Percentiles rank a stretch among this genome's conserved stretches.
phyloP scores from a whole-genome alignment of 2,888 invertebrate genomes.

The Hymenopus coronatus region DNA sequence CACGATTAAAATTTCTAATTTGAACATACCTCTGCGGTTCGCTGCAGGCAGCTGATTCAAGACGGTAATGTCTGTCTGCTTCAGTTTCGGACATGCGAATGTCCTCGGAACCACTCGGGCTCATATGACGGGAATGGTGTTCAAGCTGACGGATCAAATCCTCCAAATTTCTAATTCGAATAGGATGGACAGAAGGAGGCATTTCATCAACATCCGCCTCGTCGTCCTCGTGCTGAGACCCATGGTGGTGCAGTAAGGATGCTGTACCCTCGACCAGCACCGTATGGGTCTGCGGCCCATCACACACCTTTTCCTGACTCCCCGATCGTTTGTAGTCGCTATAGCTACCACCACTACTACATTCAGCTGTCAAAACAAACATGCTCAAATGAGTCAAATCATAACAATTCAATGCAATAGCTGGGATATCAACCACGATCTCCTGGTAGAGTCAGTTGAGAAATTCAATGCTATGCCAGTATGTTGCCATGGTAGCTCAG shows the following conservation, averaged over 20 bases:
- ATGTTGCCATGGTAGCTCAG: too few relatives aligned
- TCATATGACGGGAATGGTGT: constrained; percentile 85
- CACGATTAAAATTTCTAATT: neutral
- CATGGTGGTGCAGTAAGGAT: constrained; percentile 45
- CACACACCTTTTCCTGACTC: constrained; percentile 72
- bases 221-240: constrained; percentile 50
- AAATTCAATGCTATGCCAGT: too few relatives aligned
- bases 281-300: constrained; percentile 57
- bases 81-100: constrained; percentile 87
- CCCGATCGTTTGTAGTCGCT: constrained; percentile 58
- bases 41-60: constrained; percentile 66
- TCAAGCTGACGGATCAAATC: constrained; percentile 86
- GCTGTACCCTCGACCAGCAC: constrained; percentile 48
- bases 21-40: constrained; percentile 66
- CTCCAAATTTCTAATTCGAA: constrained; percentile 86
- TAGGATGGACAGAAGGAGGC: constrained; percentile 70
- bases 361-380: constrained; percentile 20
- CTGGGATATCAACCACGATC: too few relatives aligned
- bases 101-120: constrained; percentile 87
- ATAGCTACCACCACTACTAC: constrained; percentile 43
- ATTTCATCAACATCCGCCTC: constrained; percentile 70
- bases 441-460: too few relatives aligned
- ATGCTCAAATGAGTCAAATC: neutral
- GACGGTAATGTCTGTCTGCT: constrained; percentile 81
- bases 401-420: too few relatives aligned